phyloP scores from a whole-genome alignment of 1,140 invertebrate genomes.

The Ephestia elutella region DNA sequence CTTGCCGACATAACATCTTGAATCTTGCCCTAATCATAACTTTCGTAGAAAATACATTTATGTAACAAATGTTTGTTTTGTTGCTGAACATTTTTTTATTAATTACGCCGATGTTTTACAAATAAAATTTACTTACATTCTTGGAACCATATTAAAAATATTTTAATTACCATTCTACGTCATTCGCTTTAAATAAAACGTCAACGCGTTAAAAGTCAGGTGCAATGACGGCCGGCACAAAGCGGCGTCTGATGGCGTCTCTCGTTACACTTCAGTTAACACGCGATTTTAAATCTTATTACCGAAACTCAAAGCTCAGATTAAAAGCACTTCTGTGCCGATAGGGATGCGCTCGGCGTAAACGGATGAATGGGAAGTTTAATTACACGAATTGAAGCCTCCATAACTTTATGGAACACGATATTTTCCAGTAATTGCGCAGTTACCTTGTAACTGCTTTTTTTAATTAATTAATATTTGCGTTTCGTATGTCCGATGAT shows the following conservation, averaged over 20 bases:
- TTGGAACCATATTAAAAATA: too few relatives aligned
- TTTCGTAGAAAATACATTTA: too few relatives aligned
- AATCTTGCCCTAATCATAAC: too few relatives aligned
- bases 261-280: not conserved
- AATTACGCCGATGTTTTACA: too few relatives aligned
- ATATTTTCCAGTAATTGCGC: not conserved
- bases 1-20: too few relatives aligned
- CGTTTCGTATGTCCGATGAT: not conserved
- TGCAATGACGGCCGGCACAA: not conserved
- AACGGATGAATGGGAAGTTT: not conserved
- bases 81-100: too few relatives aligned
- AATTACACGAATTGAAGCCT: conserved; percentile 2
- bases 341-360: not conserved
- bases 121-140: too few relatives aligned
- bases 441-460: conserved; percentile 2
- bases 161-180: too few relatives aligned
- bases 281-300: not conserved
- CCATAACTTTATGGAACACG: not conserved
- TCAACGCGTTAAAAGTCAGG: not conserved
- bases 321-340: not conserved
- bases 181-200: not conserved
- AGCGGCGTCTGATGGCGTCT: not conserved
- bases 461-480: conserved; percentile 4
- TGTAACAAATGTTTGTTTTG: too few relatives aligned
- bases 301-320: not conserved